phyloP scores from a whole-genome alignment of 2,888 invertebrate species.

The Ormyrus rosae region DNA sequence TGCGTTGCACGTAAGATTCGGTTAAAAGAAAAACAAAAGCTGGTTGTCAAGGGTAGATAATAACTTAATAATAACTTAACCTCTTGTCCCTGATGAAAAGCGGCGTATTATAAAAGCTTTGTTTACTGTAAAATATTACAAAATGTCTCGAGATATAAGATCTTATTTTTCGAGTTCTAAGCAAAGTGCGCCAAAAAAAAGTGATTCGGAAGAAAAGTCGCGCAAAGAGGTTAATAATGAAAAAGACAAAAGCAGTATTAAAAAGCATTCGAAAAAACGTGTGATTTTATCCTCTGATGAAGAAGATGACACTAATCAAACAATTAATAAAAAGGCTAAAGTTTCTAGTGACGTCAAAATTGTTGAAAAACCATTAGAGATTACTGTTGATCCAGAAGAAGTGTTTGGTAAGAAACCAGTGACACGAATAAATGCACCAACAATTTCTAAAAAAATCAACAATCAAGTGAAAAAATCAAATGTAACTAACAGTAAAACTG shows the following conservation, averaged over 20 bases:
- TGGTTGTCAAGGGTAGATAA: too few relatives aligned
- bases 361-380: constrained; percentile 64
- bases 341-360: constrained; percentile 62
- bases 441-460: constrained; percentile 65
- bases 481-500: constrained; percentile 66
- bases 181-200: neutral
- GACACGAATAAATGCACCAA: constrained; percentile 77
- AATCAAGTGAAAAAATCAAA: neutral
- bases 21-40: too few relatives aligned
- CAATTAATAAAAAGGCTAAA: constrained; percentile 71
- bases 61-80: too few relatives aligned
- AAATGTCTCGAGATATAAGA: too few relatives aligned
- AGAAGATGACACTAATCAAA: constrained; percentile 73
- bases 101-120: too few relatives aligned
- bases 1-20: too few relatives aligned
- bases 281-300: constrained; percentile 74
- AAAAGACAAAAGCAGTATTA: constrained; percentile 19
- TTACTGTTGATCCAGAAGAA: constrained; percentile 76
- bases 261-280: constrained; percentile 67
- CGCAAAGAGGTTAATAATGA: neutral
- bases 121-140: too few relatives aligned
- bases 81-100: too few relatives aligned
- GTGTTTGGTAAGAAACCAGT: constrained; percentile 82
- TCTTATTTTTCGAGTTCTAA: too few relatives aligned
- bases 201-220: neutral